phyloP scores from a whole-genome alignment of 2,888 invertebrate genomes.

The Byasa hedistus region DNA sequence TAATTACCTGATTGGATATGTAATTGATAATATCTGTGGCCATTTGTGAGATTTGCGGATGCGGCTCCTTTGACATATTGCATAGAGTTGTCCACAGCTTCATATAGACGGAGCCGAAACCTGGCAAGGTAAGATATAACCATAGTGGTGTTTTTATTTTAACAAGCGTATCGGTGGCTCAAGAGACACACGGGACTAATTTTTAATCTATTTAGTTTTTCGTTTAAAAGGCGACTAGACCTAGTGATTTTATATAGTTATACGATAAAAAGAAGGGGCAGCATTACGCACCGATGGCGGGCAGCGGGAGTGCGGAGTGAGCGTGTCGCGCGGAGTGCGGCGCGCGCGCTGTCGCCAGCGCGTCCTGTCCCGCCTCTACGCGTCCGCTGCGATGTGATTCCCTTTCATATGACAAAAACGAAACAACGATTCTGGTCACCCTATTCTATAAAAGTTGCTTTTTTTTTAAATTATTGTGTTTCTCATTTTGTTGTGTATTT shows the following conservation, averaged over 20 bases:
- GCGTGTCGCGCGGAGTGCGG: slow-evolving; percentile 33
- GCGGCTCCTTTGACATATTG: slow-evolving; percentile 91
- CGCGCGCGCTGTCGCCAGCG: slow-evolving; percentile 46
- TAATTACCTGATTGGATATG: slow-evolving; percentile 85
- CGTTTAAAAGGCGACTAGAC: too few species aligned
- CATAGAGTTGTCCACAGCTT: slow-evolving; percentile 93
- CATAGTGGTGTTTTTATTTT: too few species aligned
- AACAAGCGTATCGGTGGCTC: too few species aligned
- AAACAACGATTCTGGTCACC: too few species aligned
- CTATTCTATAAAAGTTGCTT: too few species aligned
- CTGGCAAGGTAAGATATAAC: slow-evolving; percentile 31
- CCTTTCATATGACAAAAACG: slow-evolving; percentile 21
- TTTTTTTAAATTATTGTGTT: too few species aligned
- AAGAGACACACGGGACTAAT: too few species aligned
- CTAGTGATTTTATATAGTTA: too few species aligned
- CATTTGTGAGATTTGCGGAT: slow-evolving; percentile 89
- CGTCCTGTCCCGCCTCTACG: slow-evolving; percentile 61
- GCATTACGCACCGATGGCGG: slow-evolving; percentile 51
- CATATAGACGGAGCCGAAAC: slow-evolving; percentile 89
- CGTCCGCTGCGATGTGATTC: slow-evolving; percentile 35
- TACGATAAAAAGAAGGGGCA: too few species aligned
- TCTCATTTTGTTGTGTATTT: too few species aligned
- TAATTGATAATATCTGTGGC: slow-evolving; percentile 88
- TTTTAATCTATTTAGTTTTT: too few species aligned
- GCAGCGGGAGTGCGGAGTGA: slow-evolving; percentile 49